Evolutionary conservation across 23 tunicate species (phyloP).

Genomic region (Botrylloides violaceus): DNA sequence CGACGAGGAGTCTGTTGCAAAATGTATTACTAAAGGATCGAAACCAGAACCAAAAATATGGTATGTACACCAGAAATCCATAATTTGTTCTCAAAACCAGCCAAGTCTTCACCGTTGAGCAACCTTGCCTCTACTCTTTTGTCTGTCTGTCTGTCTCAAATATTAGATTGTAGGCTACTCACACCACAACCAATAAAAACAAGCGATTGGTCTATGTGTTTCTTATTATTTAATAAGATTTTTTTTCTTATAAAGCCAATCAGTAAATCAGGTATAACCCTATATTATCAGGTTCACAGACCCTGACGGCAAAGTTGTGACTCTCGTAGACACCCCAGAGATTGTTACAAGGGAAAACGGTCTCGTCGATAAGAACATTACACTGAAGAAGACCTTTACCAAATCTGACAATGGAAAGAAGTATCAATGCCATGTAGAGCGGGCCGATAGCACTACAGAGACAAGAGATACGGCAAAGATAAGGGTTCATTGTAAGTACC

Average conservation of each 20-base stretch:
- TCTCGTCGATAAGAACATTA: not conserved
- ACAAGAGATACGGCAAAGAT: not conserved
- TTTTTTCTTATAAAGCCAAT: no score
- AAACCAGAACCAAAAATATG: slow-evolving; percentile 46
- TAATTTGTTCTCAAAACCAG: no score
- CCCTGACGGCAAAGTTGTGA: not conserved
- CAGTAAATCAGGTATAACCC: no score
- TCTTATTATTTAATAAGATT: no score
- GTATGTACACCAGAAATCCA: no score
- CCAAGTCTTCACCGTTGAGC: no score
- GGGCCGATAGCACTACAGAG: not conserved
- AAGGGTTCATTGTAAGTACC: slow-evolving; percentile 9
- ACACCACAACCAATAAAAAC: no score
- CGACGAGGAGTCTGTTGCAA: slow-evolving; percentile 21
- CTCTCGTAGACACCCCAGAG: not conserved
- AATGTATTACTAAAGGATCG: slow-evolving; percentile 23
- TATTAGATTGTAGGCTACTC: no score
- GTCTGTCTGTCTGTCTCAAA: no score
- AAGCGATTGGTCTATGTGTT: no score
- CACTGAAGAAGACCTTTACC: slow-evolving; percentile 10
- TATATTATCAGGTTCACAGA: slow-evolving; percentile 29
- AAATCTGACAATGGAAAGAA: not conserved
- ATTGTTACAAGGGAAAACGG: not conserved
- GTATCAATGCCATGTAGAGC: slow-evolving; percentile 13
- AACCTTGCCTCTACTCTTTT: no score